Base-by-base conservation (phyloP, 2,888 invertebrate genomes). In the Diogma glabrata region DNA sequence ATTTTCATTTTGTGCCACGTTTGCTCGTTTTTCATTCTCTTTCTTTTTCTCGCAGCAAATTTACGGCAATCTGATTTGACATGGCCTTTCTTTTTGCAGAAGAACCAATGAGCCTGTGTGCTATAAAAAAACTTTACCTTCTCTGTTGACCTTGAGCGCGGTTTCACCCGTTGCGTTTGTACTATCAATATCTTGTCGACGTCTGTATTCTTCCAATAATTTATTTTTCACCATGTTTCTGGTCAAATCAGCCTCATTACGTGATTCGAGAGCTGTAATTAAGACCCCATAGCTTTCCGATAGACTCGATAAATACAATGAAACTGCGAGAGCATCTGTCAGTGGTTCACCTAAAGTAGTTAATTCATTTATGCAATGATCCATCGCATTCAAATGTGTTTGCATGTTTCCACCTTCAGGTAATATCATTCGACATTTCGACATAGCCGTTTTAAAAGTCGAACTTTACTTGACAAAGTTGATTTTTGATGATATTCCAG, bases 181-280 rank as follows among this genome's bases (percentile, higher is more conserved):
- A n/a, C 10, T 17, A 16, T 47, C 24, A 14, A 20, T 52, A 45
- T 55, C 50, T 20, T 52, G 38, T 24, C 49, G 40, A 22, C 51
- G 17, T 47, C 51, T 38, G 45, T 50, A 53, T 14, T 54, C 54
- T 10, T 50, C 54, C 10, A 54, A 52, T 2, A 55, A 19, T 28
- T 38, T 52, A 24, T 56, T 50, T 48, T 54, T 50, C 28, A 53
- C 53, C 24, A 56, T 53, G n/a, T 49, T 52, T 49, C 51, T 55
- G 23, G 52, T 55, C 9, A 12, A 45, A 30, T 48, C 28, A 1
- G 33, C 28, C 36, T 47, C 47, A 19, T 19, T 10, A 16, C 40
- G 51, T 33, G 48, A 24, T 38, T 47, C 51, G 12, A 51, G 38
- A 20, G 47, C 30, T 12, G 48, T 51, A 28, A 51, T 47, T 19